These are phyloP conservation scores for Mustela nigripes DNA, from an alignment of 2,113 vertebrate species.

Conservation along the genomic window DNA sequence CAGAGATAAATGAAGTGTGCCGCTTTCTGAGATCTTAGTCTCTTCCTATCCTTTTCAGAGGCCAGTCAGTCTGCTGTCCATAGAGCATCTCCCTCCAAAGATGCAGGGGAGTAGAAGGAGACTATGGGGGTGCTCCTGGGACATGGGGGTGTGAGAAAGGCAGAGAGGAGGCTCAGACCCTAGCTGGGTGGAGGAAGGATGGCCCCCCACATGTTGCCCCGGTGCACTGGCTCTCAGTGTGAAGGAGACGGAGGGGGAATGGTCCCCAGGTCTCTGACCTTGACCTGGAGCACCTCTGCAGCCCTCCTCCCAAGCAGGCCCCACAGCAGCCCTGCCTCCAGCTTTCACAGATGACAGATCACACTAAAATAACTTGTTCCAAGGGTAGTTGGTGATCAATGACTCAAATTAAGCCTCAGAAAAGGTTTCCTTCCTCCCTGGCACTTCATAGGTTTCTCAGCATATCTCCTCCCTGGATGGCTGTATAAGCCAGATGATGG, in stretches of 20 bases:
- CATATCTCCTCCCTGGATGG: neutral
- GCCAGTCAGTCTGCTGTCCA: neutral
- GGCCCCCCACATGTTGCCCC: too few species aligned
- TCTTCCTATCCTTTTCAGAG: neutral
- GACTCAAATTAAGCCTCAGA: slow-evolving; percentile 65
- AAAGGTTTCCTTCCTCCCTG: slow-evolving; percentile 30
- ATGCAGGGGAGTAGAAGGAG: neutral
- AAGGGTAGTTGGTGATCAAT: slow-evolving; percentile 52
- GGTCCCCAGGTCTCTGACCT: neutral
- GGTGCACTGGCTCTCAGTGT: neutral
- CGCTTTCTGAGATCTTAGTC: neutral
- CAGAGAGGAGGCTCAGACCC: too few species aligned
- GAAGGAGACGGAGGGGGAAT: neutral
- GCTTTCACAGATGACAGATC: slow-evolving; percentile 51
- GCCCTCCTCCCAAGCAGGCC: neutral
- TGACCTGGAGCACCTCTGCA: neutral
- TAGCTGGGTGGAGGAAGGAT: neutral
- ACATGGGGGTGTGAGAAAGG: neutral
- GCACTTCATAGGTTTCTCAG: slow-evolving; percentile 38
- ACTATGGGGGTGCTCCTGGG: neutral
- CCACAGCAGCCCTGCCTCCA: neutral
- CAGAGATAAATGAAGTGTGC: neutral
- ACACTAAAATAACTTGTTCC: slow-evolving; percentile 55
- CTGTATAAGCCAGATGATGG: slow-evolving; percentile 10
- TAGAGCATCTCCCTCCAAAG: neutral